Percentiles rank a stretch among this genome's conserved stretches.
These are phyloP conservation scores for Aporophyla lueneburgensis DNA, from an alignment of 2,888 invertebrate species.

Conservation along the genomic window DNA sequence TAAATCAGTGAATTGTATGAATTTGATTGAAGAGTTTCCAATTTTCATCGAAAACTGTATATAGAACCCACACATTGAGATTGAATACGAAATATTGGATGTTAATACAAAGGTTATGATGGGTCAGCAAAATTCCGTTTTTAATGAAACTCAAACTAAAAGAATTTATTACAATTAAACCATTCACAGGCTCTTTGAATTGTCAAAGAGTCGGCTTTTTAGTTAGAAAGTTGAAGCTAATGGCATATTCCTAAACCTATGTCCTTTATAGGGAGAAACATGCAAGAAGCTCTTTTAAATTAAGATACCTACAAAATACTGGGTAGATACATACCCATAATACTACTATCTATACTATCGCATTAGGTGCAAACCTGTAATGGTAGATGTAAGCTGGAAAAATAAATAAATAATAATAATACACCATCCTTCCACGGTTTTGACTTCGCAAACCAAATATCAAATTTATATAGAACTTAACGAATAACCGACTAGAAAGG, in stretches of 20 bases:
- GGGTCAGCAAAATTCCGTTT: constrained; percentile 18
- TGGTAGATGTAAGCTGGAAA: no score
- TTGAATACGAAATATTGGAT: constrained; percentile 16
- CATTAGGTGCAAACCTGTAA: no score
- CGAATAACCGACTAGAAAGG: constrained; percentile 62
- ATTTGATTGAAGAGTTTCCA: constrained; percentile 43
- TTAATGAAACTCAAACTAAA: constrained; percentile 3
- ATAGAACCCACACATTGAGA: constrained; percentile 34
- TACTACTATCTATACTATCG: no score
- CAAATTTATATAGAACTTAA: constrained; percentile 55
- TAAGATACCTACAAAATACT: background rate
- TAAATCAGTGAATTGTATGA: constrained; percentile 30
- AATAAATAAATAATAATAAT: no score
- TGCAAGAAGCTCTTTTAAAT: background rate
- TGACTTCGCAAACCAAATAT: constrained; percentile 48
- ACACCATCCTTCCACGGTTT: constrained; percentile 8
- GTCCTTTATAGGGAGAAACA: background rate
- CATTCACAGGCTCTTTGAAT: background rate
- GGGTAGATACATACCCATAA: background rate
- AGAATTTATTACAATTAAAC: background rate
- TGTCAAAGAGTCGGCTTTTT: background rate
- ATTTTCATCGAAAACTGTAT: constrained; percentile 18
- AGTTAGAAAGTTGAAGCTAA: background rate
- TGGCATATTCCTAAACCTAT: background rate
- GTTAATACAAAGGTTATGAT: constrained; percentile 3